Evolutionary conservation across 2,113 vertebrate species (phyloP).

Genomic region (Toxostoma redivivum): DNA sequence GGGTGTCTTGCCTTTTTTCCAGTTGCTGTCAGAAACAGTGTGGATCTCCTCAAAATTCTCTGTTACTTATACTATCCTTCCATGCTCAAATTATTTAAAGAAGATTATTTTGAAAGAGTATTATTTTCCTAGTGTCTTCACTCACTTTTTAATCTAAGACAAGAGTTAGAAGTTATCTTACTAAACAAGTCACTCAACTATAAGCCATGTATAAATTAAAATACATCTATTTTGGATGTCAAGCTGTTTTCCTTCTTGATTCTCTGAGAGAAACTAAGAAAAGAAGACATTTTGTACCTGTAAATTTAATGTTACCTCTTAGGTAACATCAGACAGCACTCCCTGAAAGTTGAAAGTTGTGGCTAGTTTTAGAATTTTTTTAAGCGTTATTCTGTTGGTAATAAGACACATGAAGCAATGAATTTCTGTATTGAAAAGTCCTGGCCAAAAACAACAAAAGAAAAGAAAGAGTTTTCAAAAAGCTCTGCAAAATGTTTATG

Average conservation of each 20-base stretch:
- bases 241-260: neutral
- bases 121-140: constrained; percentile 35
- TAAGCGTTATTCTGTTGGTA: constrained; percentile 61
- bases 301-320: neutral
- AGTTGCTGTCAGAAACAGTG: neutral
- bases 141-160: constrained; percentile 24
- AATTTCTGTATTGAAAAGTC: constrained; percentile 59
- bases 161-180: constrained; percentile 21
- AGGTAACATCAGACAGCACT: neutral
- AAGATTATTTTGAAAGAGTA: constrained; percentile 19
- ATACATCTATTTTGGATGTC: neutral
- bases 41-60: neutral
- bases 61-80: neutral
- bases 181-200: constrained; percentile 4
- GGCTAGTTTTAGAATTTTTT: neutral
- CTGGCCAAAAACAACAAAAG: constrained; percentile 77
- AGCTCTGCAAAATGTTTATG: constrained; percentile 77
- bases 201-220: neutral
- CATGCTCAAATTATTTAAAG: constrained; percentile 45
- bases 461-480: constrained; percentile 69
- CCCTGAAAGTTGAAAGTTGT: neutral
- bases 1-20: neutral
- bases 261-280: neutral
- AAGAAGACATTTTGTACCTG: neutral
- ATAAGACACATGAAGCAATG: constrained; percentile 43